These are phyloP conservation scores for Venustoraphidia nigricollis DNA, from an alignment of 2,888 invertebrate genomes.

Conservation along the genomic window DNA sequence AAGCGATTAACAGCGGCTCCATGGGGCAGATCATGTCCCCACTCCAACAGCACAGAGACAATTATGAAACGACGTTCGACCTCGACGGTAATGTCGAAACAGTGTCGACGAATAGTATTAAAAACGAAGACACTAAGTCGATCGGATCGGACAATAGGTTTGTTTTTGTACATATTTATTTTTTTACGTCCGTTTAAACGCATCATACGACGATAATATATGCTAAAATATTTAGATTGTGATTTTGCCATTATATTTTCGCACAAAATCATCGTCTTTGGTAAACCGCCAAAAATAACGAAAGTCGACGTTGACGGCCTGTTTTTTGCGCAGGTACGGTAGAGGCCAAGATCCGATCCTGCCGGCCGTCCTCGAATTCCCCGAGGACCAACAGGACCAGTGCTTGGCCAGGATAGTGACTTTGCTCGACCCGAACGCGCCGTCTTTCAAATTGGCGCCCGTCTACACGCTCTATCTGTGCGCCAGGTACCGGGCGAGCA, in stretches of 20 bases:
- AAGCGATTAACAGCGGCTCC: neutral
- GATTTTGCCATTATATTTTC: too few relatives aligned
- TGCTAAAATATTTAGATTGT: too few relatives aligned
- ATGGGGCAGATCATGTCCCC: slow-evolving; percentile 17
- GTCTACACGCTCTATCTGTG: slow-evolving; percentile 94
- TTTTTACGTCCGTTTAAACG: neutral
- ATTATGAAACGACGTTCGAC: slow-evolving; percentile 76
- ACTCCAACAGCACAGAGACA: slow-evolving; percentile 32
- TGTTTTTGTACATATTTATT: slow-evolving; percentile 13
- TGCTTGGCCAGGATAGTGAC: slow-evolving; percentile 79
- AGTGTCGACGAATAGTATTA: slow-evolving; percentile 70
- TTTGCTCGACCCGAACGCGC: slow-evolving; percentile 74
- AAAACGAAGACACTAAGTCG: slow-evolving; percentile 44
- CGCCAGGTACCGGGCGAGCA: slow-evolving; percentile 85
- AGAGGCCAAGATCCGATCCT: slow-evolving; percentile 77
- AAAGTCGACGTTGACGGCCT: too few relatives aligned
- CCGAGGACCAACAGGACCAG: slow-evolving; percentile 86
- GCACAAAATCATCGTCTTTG: too few relatives aligned
- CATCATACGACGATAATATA: neutral
- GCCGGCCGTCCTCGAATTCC: slow-evolving; percentile 88
- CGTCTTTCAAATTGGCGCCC: slow-evolving; percentile 89
- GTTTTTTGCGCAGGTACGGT: slow-evolving; percentile 26
- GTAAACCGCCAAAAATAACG: too few relatives aligned
- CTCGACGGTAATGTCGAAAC: slow-evolving; percentile 86
- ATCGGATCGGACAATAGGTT: slow-evolving; percentile 67